phyloP scores from a whole-genome alignment of 2,797 vertebrate species.

The Mareca penelope region DNA sequence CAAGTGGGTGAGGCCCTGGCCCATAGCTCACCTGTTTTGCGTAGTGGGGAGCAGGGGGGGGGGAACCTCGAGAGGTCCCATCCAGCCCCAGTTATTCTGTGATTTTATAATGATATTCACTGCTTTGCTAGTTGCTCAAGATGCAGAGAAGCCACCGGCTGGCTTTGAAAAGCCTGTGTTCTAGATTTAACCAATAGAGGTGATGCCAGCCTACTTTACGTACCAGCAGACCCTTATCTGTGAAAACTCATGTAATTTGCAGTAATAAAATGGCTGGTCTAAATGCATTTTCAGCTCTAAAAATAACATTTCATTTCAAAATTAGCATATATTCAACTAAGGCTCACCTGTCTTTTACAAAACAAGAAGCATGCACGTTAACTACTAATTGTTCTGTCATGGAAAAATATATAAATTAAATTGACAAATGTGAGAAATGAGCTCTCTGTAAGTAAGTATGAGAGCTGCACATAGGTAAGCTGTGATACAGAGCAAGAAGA shows the following conservation, averaged over 20 bases:
- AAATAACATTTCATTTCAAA: slow-evolving; percentile 35
- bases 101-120: not conserved
- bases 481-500: not conserved
- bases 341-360: not conserved
- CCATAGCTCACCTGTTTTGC: not conserved
- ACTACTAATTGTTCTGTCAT: not conserved
- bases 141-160: not conserved
- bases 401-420: not conserved
- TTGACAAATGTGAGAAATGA: not conserved
- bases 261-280: not conserved
- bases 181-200: not conserved
- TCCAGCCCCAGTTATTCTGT: not conserved
- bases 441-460: not conserved
- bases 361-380: not conserved
- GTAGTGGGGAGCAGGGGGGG: not conserved
- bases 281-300: slow-evolving; percentile 34
- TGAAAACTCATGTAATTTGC: not conserved
- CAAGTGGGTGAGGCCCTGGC: not conserved
- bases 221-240: not conserved
- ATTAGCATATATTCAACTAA: slow-evolving; percentile 56
- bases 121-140: not conserved
- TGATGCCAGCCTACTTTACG: not conserved
- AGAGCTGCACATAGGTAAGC: not conserved
- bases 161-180: not conserved
- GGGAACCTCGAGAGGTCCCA: not conserved